phyloP scores from a whole-genome alignment of 2,888 invertebrate genomes.

The Ramazzottius varieornatus region DNA sequence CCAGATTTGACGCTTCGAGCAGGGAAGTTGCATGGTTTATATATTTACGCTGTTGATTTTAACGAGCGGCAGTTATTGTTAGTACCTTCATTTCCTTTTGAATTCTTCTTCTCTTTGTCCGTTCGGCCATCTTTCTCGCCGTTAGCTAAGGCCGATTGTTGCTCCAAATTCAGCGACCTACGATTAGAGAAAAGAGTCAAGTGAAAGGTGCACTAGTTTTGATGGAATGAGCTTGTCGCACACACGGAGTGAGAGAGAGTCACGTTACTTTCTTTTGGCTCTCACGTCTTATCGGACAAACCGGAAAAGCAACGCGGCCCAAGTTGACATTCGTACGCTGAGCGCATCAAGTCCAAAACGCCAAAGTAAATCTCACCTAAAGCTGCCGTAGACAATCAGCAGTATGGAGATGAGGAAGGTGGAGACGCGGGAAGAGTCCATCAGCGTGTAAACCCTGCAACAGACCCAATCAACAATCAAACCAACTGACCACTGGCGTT shows the following conservation, averaged over 20 bases:
- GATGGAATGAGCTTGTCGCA: no score
- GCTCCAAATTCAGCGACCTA: constrained; percentile 2
- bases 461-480: no score
- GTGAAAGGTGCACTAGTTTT: not conserved
- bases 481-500: no score
- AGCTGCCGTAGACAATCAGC: constrained; percentile 86
- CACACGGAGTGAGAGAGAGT: no score
- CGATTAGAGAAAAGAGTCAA: not conserved
- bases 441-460: constrained; percentile 65
- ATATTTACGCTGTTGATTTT: no score
- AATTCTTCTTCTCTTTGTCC: not conserved
- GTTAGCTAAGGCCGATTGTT: not conserved
- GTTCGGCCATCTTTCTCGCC: no score
- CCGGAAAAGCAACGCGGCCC: not conserved
- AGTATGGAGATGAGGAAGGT: constrained; percentile 90
- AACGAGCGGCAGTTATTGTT: not conserved
- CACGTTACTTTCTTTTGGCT: no score
- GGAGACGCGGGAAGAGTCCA: constrained; percentile 87
- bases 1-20: no score
- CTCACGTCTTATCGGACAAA: no score
- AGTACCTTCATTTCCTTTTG: not conserved
- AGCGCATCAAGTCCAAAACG: not conserved
- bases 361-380: constrained; percentile 29
- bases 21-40: no score
- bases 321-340: not conserved